Evolutionary conservation across 1,140 invertebrate species (phyloP).

Genomic region (Harpegnathos saltator): DNA sequence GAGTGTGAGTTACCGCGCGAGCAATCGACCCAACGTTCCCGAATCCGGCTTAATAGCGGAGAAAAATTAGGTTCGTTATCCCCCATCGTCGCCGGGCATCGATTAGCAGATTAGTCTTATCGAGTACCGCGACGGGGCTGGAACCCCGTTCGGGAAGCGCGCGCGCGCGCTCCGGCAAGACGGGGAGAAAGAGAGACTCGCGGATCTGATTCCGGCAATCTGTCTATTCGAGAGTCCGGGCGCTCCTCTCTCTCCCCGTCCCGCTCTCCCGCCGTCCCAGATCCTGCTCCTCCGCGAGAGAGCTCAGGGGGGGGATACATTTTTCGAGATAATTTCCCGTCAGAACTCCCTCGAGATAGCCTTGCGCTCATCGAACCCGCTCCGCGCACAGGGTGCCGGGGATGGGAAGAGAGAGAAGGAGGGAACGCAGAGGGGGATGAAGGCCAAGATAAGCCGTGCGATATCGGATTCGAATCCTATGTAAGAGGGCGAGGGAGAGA

Average conservation of each 20-base stretch:
- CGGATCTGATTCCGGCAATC: constrained; percentile 69
- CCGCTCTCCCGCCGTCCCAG: not conserved
- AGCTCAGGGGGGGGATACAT: constrained; percentile 74
- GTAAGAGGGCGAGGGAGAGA: constrained; percentile 9
- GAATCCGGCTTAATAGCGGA: constrained; percentile 53
- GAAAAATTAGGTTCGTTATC: constrained; percentile 62
- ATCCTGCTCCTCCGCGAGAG: not conserved
- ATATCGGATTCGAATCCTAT: constrained; percentile 68
- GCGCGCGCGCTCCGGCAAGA: not conserved
- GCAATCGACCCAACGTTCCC: constrained; percentile 22
- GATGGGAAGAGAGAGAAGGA: too few relatives aligned
- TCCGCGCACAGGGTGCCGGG: too few relatives aligned
- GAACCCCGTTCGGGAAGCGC: too few relatives aligned
- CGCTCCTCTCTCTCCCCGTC: not conserved
- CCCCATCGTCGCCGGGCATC: constrained; percentile 26
- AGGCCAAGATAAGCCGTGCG: constrained; percentile 61
- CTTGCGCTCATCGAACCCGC: constrained; percentile 44
- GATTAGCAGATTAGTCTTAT: constrained; percentile 59
- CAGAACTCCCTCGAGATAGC: constrained; percentile 67
- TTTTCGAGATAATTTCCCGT: constrained; percentile 81
- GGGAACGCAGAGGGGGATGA: not conserved
- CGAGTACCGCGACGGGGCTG: constrained; percentile 13
- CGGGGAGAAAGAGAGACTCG: constrained; percentile 22
- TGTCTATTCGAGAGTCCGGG: constrained; percentile 70
- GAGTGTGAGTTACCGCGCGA: not conserved